phyloP scores from a whole-genome alignment of 2,797 vertebrate genomes.

The Rhinichthys osculus region DNA sequence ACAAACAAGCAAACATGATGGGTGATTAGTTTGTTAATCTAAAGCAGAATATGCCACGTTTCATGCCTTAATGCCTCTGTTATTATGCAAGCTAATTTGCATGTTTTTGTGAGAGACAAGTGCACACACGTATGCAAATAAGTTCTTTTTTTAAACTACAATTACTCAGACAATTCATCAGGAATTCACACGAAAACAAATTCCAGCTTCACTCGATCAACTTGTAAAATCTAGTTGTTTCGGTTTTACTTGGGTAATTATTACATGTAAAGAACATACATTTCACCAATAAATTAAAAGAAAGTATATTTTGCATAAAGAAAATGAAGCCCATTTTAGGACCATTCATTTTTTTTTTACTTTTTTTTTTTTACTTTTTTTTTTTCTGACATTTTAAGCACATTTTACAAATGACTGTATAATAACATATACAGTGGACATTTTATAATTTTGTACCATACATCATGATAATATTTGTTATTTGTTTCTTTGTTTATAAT shows the following conservation, averaged over 20 bases:
- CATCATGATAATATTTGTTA: neutral
- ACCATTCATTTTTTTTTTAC: neutral
- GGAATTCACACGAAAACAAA: neutral
- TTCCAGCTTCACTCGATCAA: neutral
- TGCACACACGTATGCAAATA: neutral
- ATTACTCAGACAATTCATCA: neutral
- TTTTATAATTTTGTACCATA: too few relatives aligned
- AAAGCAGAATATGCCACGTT: neutral
- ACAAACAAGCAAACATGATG: too few relatives aligned
- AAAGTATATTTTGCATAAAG: neutral
- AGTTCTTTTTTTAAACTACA: too few relatives aligned
- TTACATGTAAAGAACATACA: neutral
- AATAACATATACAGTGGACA: too few relatives aligned
- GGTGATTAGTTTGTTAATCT: neutral
- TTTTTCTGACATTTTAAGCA: neutral
- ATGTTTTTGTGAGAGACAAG: neutral
- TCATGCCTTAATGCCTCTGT: neutral
- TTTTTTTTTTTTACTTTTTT: too few relatives aligned
- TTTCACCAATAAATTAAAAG: neutral
- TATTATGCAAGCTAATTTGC: neutral
- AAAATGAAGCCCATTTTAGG: neutral
- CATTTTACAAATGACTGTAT: neutral
- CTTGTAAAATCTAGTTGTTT: too few relatives aligned
- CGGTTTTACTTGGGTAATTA: neutral
- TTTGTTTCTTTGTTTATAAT: neutral